Evolutionary conservation across 2,888 invertebrate species (phyloP).

Genomic region (Platycheirus albimanus): DNA sequence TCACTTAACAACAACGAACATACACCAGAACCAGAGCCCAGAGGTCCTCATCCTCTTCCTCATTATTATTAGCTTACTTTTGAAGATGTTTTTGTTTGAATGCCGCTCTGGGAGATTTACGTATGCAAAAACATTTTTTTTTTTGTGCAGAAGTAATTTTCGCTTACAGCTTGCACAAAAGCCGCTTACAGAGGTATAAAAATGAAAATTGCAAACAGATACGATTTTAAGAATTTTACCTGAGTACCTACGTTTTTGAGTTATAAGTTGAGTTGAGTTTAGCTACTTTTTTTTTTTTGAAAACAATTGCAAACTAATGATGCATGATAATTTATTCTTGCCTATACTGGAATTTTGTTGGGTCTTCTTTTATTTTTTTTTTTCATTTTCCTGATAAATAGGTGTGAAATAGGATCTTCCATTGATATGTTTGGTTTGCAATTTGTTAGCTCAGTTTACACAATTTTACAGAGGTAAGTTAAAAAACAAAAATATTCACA

Average conservation of each 20-base stretch:
- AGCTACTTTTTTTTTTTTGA: slow-evolving; percentile 8
- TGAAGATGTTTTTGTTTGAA: slow-evolving; percentile 13
- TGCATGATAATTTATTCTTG: slow-evolving; percentile 9
- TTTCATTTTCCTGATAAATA: slow-evolving; percentile 11
- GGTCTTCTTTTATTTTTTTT: not conserved
- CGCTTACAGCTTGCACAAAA: slow-evolving; percentile 63
- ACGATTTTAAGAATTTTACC: slow-evolving; percentile 31
- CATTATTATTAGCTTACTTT: slow-evolving; percentile 31
- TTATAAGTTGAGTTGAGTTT: slow-evolving; percentile 7
- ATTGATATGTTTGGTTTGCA: slow-evolving; percentile 24
- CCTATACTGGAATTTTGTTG: slow-evolving; percentile 3
- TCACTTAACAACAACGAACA: slow-evolving; percentile 32
- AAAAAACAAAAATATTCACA: not conserved
- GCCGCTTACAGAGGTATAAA: slow-evolving; percentile 50
- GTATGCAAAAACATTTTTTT: slow-evolving; percentile 6
- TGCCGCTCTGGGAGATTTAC: slow-evolving; percentile 10
- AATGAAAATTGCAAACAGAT: slow-evolving; percentile 50
- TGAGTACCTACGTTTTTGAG: too few species aligned
- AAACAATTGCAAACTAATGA: slow-evolving; percentile 58
- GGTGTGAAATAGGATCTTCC: slow-evolving; percentile 33
- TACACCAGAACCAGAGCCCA: slow-evolving; percentile 15
- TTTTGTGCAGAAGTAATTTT: slow-evolving; percentile 2
- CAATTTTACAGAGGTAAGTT: slow-evolving; percentile 8
- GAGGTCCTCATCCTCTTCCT: slow-evolving; percentile 64
- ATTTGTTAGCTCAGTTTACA: slow-evolving; percentile 37